phyloP scores from a whole-genome alignment of 1,140 invertebrate species.

The Nomia melanderi region DNA sequence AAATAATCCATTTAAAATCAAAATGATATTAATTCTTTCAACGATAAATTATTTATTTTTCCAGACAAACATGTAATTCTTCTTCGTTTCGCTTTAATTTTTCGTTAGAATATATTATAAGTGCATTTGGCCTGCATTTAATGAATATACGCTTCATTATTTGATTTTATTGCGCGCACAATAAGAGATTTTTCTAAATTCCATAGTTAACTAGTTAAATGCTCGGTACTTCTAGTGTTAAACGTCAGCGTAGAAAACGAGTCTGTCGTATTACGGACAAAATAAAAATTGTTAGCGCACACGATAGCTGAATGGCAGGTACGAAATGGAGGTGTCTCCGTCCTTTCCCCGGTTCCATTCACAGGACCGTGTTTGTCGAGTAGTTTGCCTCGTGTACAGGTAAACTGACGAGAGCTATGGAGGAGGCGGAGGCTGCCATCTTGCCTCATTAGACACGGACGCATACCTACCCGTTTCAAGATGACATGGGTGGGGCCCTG shows the following conservation, averaged over 20 bases:
- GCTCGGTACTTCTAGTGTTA: too few relatives aligned
- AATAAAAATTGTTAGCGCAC: background rate
- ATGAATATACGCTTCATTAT: too few relatives aligned
- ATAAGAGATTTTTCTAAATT: too few relatives aligned
- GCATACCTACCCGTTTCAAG: constrained; percentile 52
- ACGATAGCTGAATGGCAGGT: background rate
- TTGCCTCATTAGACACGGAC: constrained; percentile 62
- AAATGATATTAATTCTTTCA: too few relatives aligned
- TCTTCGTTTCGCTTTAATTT: too few relatives aligned
- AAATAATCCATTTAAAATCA: too few relatives aligned
- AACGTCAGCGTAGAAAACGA: background rate
- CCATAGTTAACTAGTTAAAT: too few relatives aligned
- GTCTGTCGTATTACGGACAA: background rate
- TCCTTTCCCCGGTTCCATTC: constrained; percentile 24
- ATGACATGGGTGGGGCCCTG: constrained; percentile 52
- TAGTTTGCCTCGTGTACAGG: constrained; percentile 43
- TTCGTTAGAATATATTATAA: too few relatives aligned
- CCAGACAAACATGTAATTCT: too few relatives aligned
- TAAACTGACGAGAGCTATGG: constrained; percentile 33
- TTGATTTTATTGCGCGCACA: too few relatives aligned
- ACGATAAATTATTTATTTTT: too few relatives aligned
- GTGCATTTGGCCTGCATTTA: too few relatives aligned
- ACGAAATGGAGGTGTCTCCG: constrained; percentile 24
- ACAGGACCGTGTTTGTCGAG: constrained; percentile 41
- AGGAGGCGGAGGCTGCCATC: constrained; percentile 48